These are phyloP conservation scores for Neolamprologus hecqui DNA, from an alignment of 2,113 vertebrate genomes.

Conservation along the genomic window DNA sequence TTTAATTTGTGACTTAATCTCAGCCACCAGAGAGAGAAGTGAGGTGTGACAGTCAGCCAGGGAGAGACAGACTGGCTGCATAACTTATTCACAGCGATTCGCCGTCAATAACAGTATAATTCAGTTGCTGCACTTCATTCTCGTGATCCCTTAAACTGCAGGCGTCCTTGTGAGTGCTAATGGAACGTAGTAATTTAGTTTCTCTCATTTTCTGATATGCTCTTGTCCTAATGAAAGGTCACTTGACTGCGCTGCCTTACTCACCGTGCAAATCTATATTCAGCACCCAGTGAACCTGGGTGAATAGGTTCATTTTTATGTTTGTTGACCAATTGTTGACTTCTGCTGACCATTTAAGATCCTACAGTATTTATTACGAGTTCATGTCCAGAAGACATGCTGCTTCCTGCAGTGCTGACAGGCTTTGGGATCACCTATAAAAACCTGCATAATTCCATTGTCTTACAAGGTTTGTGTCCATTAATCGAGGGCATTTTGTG, in stretches of 20 bases:
- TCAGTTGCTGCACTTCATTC: constrained; percentile 19
- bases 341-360: neutral
- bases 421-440: neutral
- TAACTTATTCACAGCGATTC: constrained; percentile 44
- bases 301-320: neutral
- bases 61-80: neutral
- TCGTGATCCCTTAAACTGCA: constrained; percentile 40
- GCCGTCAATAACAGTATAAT: constrained; percentile 51
- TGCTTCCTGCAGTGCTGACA: neutral
- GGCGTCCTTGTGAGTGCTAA: constrained; percentile 5
- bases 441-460: neutral
- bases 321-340: neutral
- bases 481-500: neutral
- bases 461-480: neutral
- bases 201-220: neutral
- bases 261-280: neutral
- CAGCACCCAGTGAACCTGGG: neutral
- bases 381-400: neutral
- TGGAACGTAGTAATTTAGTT: constrained; percentile 13
- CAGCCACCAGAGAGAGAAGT: neutral
- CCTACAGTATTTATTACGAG: neutral
- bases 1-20: neutral
- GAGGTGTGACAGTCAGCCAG: neutral
- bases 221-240: neutral
- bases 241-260: neutral